Base-by-base conservation (phyloP, 92 coral and sea anemone genomes). In the Diadumene lineata region DNA sequence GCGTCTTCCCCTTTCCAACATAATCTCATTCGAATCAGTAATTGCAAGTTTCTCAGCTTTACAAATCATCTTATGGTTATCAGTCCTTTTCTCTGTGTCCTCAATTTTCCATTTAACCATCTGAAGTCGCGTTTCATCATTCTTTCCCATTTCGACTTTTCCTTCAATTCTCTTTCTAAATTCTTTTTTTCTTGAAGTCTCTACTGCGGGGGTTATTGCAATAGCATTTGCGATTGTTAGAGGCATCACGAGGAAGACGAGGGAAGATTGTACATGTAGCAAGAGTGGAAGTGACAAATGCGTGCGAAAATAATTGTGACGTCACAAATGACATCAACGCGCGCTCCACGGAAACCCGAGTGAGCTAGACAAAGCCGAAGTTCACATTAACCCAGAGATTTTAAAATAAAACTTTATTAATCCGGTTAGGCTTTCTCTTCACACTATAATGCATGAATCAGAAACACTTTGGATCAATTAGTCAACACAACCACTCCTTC, bases 31-130 rank as follows among this genome's bases (percentile, higher is more conserved):
- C 25, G 11, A 33, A 22, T 19, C 10, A 57, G 10, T 68, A 31
- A 9, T 68, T 43, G 33, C 25, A 30, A 23, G n/a, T 10, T 1
- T 21, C 3, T 25, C 27, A 32, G 10, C 48, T 68, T 22, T 68
- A 51, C n/a, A 13, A 13, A n/a, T n/a, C n/a, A 6, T 13, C 13
- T 38, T 38, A 13, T 38, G 13, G 13, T 38, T 38, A 38, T 38
- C 34, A 7, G 26, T 48, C 48, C 58, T 44, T 32, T 25, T 68
- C 60, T 28, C 19, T 21, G 74, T 43, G 15, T 68, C 74, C n/a
- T 38, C 56, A 7, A 48, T 43, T n/a, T 67, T 67, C 72, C 72
- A 67, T 50, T 33, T 67, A 1, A 67, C 26, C 55, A 34, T 53
- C 3, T 28, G 72, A 13, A 67, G 22, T 0, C 72, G 46, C 13